Conservation (phyloP, 2,888 invertebrate species). For the Tetragnatha montana region DNA sequence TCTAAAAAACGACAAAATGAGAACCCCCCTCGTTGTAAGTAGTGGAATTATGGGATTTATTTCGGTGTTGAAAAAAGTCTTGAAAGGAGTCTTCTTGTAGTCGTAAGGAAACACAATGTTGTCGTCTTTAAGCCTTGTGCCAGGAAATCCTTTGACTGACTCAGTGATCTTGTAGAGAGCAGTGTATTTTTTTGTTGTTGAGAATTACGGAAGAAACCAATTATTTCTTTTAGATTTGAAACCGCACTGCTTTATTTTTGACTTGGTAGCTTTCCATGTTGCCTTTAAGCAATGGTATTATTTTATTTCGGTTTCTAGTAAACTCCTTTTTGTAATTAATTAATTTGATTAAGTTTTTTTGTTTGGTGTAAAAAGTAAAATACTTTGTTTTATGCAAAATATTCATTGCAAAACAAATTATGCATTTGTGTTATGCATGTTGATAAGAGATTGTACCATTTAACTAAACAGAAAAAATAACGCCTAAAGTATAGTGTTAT, state of each 20-base stretch:
- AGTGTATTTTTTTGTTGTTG: not conserved
- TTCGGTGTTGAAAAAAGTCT: not conserved
- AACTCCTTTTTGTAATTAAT: too few species aligned
- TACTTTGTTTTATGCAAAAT: too few species aligned
- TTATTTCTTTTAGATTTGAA: not conserved
- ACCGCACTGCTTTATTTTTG: not conserved
- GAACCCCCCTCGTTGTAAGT: not conserved
- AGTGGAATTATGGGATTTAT: conserved; percentile 1
- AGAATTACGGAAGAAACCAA: not conserved
- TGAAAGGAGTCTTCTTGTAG: not conserved
- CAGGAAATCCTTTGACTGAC: not conserved
- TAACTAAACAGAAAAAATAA: too few species aligned
- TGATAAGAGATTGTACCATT: too few species aligned
- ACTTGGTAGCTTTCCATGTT: too few species aligned
- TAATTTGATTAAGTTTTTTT: too few species aligned
- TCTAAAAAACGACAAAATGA: not conserved
- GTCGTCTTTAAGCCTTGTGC: not conserved
- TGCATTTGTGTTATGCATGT: too few species aligned
- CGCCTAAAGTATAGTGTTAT: too few species aligned
- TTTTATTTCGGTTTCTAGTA: too few species aligned
- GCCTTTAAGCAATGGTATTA: too few species aligned
- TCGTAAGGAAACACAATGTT: not conserved
- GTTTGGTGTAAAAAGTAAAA: too few species aligned
- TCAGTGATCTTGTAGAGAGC: not conserved
- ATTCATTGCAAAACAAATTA: too few species aligned